phyloP scores from a whole-genome alignment of 1,140 invertebrate genomes.

The Drosophila miranda region DNA sequence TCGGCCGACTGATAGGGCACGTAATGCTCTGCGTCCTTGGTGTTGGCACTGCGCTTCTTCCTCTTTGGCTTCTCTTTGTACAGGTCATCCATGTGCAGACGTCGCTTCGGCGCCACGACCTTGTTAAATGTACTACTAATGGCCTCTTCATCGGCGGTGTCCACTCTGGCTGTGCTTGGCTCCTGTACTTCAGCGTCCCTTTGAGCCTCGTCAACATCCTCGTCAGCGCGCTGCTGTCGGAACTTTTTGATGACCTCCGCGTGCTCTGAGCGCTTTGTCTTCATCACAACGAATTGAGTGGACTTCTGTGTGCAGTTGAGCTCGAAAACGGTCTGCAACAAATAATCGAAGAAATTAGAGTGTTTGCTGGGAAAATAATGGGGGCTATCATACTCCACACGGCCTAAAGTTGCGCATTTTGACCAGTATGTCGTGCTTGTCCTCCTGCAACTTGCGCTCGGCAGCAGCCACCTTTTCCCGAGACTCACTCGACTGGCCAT shows the following conservation, averaged over 20 bases:
- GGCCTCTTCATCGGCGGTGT: conserved; percentile 63
- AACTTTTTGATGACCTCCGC: conserved; percentile 85
- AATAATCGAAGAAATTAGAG: neutral
- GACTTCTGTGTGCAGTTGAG: conserved; percentile 92
- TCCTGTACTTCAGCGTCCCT: conserved; percentile 47
- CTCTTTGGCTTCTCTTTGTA: conserved; percentile 84
- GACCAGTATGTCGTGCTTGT: conserved; percentile 85
- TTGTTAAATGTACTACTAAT: conserved; percentile 82
- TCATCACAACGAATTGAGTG: conserved; percentile 88
- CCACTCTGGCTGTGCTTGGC: conserved; percentile 2
- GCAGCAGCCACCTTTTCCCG: conserved; percentile 56
- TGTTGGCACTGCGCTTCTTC: conserved; percentile 84
- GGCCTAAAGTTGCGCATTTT: conserved; percentile 93
- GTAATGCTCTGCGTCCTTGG: conserved; percentile 90
- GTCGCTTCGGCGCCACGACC: conserved; percentile 85
- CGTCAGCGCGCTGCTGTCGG: conserved; percentile 76
- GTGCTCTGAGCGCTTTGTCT: conserved; percentile 87
- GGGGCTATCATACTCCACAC: conserved; percentile 87
- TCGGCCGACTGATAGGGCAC: conserved; percentile 93
- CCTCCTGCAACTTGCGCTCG: conserved; percentile 76
- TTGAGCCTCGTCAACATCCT: conserved; percentile 70
- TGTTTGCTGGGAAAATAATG: neutral
- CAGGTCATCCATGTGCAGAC: conserved; percentile 84
- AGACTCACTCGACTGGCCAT: conserved; percentile 43
- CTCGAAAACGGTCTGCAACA: conserved; percentile 96